Evolutionary conservation across 2,888 invertebrate genomes (phyloP).

Genomic region (Diogma glabrata): DNA sequence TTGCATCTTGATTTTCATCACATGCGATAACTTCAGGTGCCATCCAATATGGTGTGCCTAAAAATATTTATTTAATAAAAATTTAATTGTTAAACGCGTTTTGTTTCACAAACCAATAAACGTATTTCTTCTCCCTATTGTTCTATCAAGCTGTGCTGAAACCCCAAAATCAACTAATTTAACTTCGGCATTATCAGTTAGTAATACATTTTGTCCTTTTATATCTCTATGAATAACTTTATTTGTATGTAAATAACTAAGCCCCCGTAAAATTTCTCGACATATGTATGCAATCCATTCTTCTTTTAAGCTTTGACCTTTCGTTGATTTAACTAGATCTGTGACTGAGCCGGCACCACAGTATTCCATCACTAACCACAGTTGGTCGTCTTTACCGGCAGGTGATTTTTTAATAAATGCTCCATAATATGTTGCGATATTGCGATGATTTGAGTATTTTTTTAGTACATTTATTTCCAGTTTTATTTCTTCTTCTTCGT

Average conservation of each 20-base stretch:
- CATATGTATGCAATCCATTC: slow-evolving; percentile 99
- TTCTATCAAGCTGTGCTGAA: slow-evolving; percentile 96
- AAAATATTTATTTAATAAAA: neutral
- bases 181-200: slow-evolving; percentile 99
- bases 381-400: slow-evolving; percentile 96
- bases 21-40: slow-evolving; percentile 99
- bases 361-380: slow-evolving; percentile 99
- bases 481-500: slow-evolving; percentile 99
- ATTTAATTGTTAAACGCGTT: no score
- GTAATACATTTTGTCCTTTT: slow-evolving; percentile 96
- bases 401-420: slow-evolving; percentile 99
- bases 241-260: slow-evolving; percentile 95
- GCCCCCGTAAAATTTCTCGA: slow-evolving; percentile 87
- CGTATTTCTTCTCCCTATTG: slow-evolving; percentile 96
- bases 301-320: slow-evolving; percentile 95
- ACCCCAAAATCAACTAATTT: slow-evolving; percentile 99
- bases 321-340: slow-evolving; percentile 97
- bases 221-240: slow-evolving; percentile 99
- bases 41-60: slow-evolving; percentile 96
- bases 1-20: slow-evolving; percentile 99
- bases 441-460: slow-evolving; percentile 97
- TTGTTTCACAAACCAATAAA: slow-evolving; percentile 55
- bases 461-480: slow-evolving; percentile 99
- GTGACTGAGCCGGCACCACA: slow-evolving; percentile 99
- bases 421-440: slow-evolving; percentile 99